Evolutionary conservation across 2,888 invertebrate species (phyloP), one percentile per base, ranked within the genome.

Genomic region (Diaprepes abbreviatus): DNA sequence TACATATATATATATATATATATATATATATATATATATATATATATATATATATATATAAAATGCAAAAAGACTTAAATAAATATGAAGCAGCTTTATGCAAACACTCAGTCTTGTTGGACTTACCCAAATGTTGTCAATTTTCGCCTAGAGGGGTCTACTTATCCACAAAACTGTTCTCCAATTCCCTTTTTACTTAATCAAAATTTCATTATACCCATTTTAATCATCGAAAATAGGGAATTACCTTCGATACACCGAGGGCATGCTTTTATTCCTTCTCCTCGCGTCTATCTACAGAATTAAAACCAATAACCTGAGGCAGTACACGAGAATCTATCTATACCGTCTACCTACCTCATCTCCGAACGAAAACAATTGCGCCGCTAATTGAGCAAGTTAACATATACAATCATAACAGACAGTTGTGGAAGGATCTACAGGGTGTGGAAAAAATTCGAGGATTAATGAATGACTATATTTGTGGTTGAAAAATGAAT

Each of bases 301-400:
- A 72, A 72, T 72, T 72, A 69, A 72, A 72, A 69, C 65, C 72
- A 72, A 72, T 72, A 72, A 62, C 72, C 69, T 12, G 36, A 10
- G 69, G 72, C 68, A 14, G 60, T 17, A 65, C 68, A 65, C 58
- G 60, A 65, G 72, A 62, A 69, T 68, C 72, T 68, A 72, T 69
- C n/a, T n/a, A 66, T 48, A 14, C 31, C 58, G 40, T 40, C 38
- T 31, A 60, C 66, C 69, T 62, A 72, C 60, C 71, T 69, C 72
- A 63, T 66, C 57, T 54, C 43, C 59, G 64, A 72, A 72, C 43
- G 58, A 72, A 70, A 70, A 70, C 70, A 70, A 70, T 58, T 70
- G 62, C 31, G n/a, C 16, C 50, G 52, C 48, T 70, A 70, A 70
- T 70, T 70, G 63, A 45, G 48, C 33, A 65, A 65, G 57, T 66